phyloP scores from a whole-genome alignment of 2,888 invertebrate species.

The Rhagonycha lutea region DNA sequence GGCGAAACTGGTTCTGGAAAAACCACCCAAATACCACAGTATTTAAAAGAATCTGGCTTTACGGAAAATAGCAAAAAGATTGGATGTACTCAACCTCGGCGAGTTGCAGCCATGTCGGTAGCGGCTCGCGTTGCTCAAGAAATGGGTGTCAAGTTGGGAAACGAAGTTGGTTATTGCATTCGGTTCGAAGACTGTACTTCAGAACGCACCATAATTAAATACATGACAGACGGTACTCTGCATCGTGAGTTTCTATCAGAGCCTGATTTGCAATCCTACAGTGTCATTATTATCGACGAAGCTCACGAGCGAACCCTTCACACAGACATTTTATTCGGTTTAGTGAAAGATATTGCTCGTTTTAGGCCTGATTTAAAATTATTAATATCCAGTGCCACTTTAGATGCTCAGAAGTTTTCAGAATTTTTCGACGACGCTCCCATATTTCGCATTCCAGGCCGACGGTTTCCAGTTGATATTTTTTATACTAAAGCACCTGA shows the following conservation, averaged over 20 bases:
- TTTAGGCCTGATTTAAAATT: constrained; percentile 94
- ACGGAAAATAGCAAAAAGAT: constrained; percentile 84
- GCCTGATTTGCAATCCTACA: constrained; percentile 94
- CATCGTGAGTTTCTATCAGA: constrained; percentile 96
- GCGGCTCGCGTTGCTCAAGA: constrained; percentile 97
- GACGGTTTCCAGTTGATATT: constrained; percentile 93
- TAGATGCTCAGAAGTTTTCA: constrained; percentile 98
- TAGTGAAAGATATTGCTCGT: constrained; percentile 93
- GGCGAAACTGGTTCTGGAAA: constrained; percentile 99
- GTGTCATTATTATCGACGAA: constrained; percentile 99
- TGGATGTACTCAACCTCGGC: constrained; percentile 95
- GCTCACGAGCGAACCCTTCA: constrained; percentile 98
- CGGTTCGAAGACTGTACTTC: constrained; percentile 99
- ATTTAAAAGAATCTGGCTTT: constrained; percentile 92
- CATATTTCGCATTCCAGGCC: constrained; percentile 95
- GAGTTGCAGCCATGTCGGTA: constrained; percentile 99
- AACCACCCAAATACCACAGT: constrained; percentile 99
- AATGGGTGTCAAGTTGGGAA: constrained; percentile 94
- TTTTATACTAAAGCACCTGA: constrained; percentile 99
- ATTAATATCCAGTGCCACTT: constrained; percentile 95
- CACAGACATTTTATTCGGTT: constrained; percentile 96
- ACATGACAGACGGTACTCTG: constrained; percentile 99
- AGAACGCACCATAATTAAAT: constrained; percentile 94
- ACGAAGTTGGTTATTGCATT: constrained; percentile 88
- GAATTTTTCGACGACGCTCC: constrained; percentile 98